A percentile compares a stretch with the other conserved stretches of the same genome.
Conservation (phyloP, 2,888 invertebrate species). For the Rotaria macrura region DNA sequence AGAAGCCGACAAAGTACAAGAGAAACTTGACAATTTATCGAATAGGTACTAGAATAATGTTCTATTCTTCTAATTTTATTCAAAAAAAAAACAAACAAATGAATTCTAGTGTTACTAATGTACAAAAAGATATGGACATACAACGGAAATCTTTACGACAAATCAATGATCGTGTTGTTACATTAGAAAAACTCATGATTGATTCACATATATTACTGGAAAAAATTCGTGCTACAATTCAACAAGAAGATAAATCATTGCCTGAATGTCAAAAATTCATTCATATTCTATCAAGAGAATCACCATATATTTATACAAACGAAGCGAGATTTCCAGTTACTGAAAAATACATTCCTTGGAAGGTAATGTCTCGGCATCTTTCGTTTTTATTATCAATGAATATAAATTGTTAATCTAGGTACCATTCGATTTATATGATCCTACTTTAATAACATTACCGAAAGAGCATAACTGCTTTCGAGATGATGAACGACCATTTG, state of each 20-base stretch:
- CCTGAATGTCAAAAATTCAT: constrained; percentile 35
- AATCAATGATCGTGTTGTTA: constrained; percentile 45
- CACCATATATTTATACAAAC: constrained; percentile 47
- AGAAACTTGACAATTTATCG: not conserved
- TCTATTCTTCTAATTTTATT: too few species aligned
- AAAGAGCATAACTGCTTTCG: constrained; percentile 36
- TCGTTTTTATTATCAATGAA: not conserved
- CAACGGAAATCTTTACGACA: constrained; percentile 42
- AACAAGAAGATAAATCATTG: constrained; percentile 31
- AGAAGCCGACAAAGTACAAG: constrained; percentile 15
- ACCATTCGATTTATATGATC: constrained; percentile 44
- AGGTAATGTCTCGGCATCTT: constrained; percentile 40
- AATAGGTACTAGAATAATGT: not conserved
- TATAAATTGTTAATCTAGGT: too few species aligned
- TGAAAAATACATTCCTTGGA: constrained; percentile 50
- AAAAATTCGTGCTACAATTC: constrained; percentile 33
- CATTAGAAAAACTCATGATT: constrained; percentile 43
- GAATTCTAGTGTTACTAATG: constrained; percentile 29
- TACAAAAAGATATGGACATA: constrained; percentile 39
- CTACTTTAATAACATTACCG: constrained; percentile 41
- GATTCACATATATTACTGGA: constrained; percentile 37
- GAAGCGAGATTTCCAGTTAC: constrained; percentile 48
- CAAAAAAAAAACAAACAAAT: too few species aligned
- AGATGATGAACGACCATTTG: constrained; percentile 39
- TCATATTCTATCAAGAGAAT: constrained; percentile 44